Evolutionary conservation across 1,140 invertebrate genomes (phyloP), one percentile per base, ranked within the genome.

Genomic region (Tetramorium simillimum): DNA sequence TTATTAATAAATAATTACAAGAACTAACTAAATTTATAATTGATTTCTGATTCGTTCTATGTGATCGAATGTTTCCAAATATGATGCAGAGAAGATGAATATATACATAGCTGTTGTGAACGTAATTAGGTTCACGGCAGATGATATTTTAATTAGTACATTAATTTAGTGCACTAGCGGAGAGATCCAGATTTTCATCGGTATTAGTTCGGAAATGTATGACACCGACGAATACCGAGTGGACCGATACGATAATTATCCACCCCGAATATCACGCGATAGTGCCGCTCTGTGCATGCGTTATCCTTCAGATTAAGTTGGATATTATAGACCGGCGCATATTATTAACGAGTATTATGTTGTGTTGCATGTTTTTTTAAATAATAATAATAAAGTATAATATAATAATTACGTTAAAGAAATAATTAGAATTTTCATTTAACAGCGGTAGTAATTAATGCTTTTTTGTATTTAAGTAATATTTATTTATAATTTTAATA

Each of bases 161-260:
- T 6, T 37, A 43, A 69, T 69, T 65, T 65, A 65, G 40, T 49
- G n/a, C 18, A 49, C 24, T 37, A 43, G 16, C 75, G 53, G 33
- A 21, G 62, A 81, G 63, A 70, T 70, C 33, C 33, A 81, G 63
- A 81, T 81, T 81, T 81, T 81, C 77, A 70, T 53, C 46, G 49
- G 63, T 70, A 81, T 81, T 81, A 81, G 28, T 40, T 56, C 46
- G 77, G 33, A 53, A 69, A 80, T 80, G 33, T 80, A 81, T 53
- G 77, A 81, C 33, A 81, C 7, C 77, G 62, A 69, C 62, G 46
- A 69, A 24, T 69, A 40, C 62, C 46, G 77, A 81, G 63, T 43
- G 62, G 46, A n/a, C 77, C 77, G 46, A 53, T 70, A 40, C 63
- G 63, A 81, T 81, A 81, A 81, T 81, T 81, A 81, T 81, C 63